phyloP scores from a whole-genome alignment of 2,888 invertebrate genomes.

The Andrena marginata region DNA sequence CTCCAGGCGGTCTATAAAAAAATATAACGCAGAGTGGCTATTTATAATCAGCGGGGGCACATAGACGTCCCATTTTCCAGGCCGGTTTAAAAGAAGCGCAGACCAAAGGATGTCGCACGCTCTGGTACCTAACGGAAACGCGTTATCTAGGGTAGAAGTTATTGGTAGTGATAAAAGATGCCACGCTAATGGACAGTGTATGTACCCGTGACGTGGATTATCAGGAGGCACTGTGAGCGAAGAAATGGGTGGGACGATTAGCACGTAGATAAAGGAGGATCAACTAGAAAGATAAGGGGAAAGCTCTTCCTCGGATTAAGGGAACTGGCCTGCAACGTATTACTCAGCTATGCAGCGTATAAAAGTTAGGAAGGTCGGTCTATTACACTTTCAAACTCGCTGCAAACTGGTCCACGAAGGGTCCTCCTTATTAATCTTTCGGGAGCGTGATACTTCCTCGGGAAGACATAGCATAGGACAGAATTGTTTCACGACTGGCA shows the following conservation, averaged over 20 bases:
- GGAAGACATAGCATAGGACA: background rate
- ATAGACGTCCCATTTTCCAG: constrained; percentile 58
- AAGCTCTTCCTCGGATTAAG: background rate
- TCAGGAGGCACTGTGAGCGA: background rate
- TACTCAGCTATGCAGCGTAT: background rate
- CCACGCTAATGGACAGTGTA: no score
- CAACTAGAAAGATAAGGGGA: background rate
- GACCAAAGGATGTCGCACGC: constrained; percentile 55
- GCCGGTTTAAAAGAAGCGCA: constrained; percentile 55
- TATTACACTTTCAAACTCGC: constrained; percentile 9
- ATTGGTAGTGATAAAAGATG: constrained; percentile 18
- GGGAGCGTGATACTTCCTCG: background rate
- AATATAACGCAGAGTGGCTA: constrained; percentile 34
- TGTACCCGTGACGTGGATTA: background rate
- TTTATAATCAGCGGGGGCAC: constrained; percentile 50
- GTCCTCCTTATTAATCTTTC: constrained; percentile 12
- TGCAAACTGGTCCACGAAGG: background rate
- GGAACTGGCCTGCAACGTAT: background rate
- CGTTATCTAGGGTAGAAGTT: constrained; percentile 56
- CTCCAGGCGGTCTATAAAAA: constrained; percentile 37
- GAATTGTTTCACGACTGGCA: background rate
- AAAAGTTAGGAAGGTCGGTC: constrained; percentile 19
- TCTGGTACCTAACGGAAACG: constrained; percentile 51
- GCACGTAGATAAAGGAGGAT: background rate
- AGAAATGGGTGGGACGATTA: background rate